Evolutionary conservation across 1,140 invertebrate species (phyloP).

Genomic region (Trichonephila inaurata): DNA sequence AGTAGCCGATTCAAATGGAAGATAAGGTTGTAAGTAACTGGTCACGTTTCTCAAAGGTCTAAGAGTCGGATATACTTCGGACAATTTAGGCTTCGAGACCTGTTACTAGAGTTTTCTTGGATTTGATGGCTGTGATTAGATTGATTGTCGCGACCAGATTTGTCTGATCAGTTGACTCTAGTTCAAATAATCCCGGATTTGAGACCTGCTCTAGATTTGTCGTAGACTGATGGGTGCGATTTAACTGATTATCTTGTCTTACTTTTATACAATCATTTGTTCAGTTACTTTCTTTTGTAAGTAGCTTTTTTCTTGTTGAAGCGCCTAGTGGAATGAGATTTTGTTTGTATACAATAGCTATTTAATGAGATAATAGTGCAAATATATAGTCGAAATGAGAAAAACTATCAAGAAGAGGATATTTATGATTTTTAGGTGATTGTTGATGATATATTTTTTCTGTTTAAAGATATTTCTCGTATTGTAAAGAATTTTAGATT

Average conservation of each 20-base stretch:
- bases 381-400: neutral
- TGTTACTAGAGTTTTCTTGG: constrained; percentile 24
- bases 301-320: neutral
- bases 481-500: no score
- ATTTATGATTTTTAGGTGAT: neutral
- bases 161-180: constrained; percentile 61
- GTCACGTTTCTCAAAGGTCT: constrained; percentile 25
- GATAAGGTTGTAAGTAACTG: constrained; percentile 37
- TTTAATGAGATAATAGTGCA: neutral
- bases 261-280: constrained; percentile 55
- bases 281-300: constrained; percentile 6
- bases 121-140: constrained; percentile 60
- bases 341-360: neutral
- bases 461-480: no score
- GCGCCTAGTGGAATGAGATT: neutral
- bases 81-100: constrained; percentile 39
- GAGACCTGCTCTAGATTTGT: constrained; percentile 54
- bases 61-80: constrained; percentile 42
- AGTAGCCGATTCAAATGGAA: constrained; percentile 28
- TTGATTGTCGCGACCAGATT: constrained; percentile 57
- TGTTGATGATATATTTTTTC: no score
- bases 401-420: neutral
- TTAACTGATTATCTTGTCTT: constrained; percentile 57
- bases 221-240: constrained; percentile 53
- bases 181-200: constrained; percentile 59